These are phyloP conservation scores for Cyanoramphus novaezelandiae DNA, from an alignment of 2,113 vertebrate genomes.

Conservation along the genomic window DNA sequence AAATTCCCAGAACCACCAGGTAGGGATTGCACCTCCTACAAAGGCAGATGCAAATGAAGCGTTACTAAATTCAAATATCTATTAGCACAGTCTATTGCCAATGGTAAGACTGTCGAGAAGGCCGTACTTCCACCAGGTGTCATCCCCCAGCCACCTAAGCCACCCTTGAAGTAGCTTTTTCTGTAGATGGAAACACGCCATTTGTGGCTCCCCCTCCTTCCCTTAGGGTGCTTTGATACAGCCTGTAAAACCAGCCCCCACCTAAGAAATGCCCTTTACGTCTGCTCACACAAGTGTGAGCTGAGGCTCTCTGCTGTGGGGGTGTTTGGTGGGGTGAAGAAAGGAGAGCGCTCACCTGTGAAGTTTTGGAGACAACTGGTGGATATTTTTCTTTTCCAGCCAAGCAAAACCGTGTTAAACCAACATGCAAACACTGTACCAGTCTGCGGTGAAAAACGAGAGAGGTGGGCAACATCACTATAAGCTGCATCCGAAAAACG, in stretches of 20 bases:
- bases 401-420: background rate
- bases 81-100: background rate
- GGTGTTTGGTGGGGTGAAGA: background rate
- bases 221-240: background rate
- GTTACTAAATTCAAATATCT: background rate
- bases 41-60: background rate
- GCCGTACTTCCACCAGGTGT: background rate
- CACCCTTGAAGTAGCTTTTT: background rate
- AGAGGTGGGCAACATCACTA: background rate
- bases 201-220: background rate
- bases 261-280: background rate
- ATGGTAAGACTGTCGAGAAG: background rate
- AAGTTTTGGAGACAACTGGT: background rate
- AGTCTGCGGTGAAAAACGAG: background rate
- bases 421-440: background rate
- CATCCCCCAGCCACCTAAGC: background rate
- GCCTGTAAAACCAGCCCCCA: background rate
- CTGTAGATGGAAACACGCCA: background rate
- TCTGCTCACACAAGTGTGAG: background rate
- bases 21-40: rapidly evolving
- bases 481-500: background rate
- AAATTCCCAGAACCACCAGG: background rate
- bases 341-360: background rate
- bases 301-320: background rate
- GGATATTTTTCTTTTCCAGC: background rate